These are phyloP conservation scores for Pocillopora grandis DNA, from an alignment of 92 coral and sea anemone genomes.

Conservation along the genomic window DNA sequence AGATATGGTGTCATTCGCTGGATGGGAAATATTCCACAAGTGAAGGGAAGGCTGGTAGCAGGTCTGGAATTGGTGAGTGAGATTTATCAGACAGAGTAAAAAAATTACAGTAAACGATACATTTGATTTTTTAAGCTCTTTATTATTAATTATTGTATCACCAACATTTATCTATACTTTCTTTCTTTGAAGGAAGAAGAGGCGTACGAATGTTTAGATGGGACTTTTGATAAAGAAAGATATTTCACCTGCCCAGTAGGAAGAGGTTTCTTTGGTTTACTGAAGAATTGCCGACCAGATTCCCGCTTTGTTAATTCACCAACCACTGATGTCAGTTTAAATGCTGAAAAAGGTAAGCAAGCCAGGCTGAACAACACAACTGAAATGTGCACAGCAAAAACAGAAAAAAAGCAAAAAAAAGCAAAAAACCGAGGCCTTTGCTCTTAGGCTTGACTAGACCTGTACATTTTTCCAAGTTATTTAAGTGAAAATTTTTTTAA, in stretches of 20 bases:
- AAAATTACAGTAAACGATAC: neutral
- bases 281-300: slow-evolving; percentile 73
- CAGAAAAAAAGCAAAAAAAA: too few species aligned
- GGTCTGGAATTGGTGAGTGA: slow-evolving; percentile 88
- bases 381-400: too few species aligned
- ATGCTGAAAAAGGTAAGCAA: slow-evolving; percentile 60
- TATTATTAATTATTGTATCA: neutral
- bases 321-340: slow-evolving; percentile 18
- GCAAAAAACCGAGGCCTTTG: too few species aligned
- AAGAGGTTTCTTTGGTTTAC: slow-evolving; percentile 84
- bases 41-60: slow-evolving; percentile 66
- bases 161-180: neutral
- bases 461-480: too few species aligned
- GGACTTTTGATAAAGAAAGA: slow-evolving; percentile 68
- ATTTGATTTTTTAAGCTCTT: too few species aligned
- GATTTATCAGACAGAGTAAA: neutral
- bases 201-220: slow-evolving; percentile 85
- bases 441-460: too few species aligned
- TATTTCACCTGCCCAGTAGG: slow-evolving; percentile 89
- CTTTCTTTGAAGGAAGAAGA: slow-evolving; percentile 63
- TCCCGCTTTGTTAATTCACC: slow-evolving; percentile 74
- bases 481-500: too few species aligned
- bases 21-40: slow-evolving; percentile 73
- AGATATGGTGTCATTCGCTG: slow-evolving; percentile 90
- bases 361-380: too few species aligned